Conservation (phyloP, 2,113 vertebrate species). For the Istiophorus platypterus region DNA sequence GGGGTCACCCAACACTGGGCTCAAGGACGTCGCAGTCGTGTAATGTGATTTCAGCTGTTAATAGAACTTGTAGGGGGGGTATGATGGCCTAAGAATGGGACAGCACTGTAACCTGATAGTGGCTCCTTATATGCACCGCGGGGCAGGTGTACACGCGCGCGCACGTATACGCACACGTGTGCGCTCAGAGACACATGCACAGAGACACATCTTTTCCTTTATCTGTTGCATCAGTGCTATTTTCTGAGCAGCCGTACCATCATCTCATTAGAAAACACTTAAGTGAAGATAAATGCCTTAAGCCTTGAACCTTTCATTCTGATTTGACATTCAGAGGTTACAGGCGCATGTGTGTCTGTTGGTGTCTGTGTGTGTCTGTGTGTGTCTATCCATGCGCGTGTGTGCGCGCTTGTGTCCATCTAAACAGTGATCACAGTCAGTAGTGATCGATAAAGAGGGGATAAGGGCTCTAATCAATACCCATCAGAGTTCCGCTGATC, state of each 20-base stretch:
- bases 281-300: constrained; percentile 37
- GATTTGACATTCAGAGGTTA: constrained; percentile 55
- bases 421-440: constrained; percentile 75
- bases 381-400: too few relatives aligned
- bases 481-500: constrained; percentile 85
- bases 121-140: constrained; percentile 33
- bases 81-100: constrained; percentile 45
- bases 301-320: constrained; percentile 54
- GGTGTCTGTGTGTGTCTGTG: constrained; percentile 26
- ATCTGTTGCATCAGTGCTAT: constrained; percentile 26
- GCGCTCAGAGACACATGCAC: neutral
- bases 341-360: constrained; percentile 1
- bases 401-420: too few relatives aligned
- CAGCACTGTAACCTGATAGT: constrained; percentile 56
- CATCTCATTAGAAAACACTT: constrained; percentile 55
- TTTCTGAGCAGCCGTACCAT: constrained; percentile 15
- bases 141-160: neutral
- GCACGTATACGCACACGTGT: constrained; percentile 17
- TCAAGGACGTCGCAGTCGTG: constrained; percentile 79
- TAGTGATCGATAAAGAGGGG: constrained; percentile 61
- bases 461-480: constrained; percentile 84
- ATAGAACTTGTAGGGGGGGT: constrained; percentile 59
- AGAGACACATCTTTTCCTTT: constrained; percentile 5
- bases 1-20: constrained; percentile 70
- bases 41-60: constrained; percentile 79